Evolutionary conservation across 2,888 invertebrate genomes (phyloP), one percentile per base, ranked within the genome.

Genomic region (Druceiella hillmani): DNA sequence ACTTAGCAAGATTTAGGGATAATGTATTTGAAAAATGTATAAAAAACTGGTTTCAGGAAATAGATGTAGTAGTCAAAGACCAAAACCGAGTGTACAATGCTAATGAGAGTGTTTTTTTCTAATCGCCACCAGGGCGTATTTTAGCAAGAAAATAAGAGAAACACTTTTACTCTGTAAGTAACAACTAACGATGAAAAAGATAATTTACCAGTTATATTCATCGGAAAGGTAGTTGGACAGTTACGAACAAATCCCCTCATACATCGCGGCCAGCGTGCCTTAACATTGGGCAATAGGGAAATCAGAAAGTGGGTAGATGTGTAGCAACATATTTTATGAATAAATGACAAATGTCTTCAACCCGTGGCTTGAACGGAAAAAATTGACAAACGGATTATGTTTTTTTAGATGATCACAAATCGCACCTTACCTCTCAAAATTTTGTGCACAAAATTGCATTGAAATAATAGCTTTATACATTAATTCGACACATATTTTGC

Each of bases 301-400:
- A 13, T 36, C 36, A 7, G 36, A 36, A 9, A 30, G 24, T 36
- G 36, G 36, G 11, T 36, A 31, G 36, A 36, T 36, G 36, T 30
- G 30, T 17, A 16, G 36, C 27, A 5, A 22, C 10, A 36, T 31
- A 14, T 36, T 36, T 17, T 36, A 30, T 12, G 31, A 36, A 24
- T 36, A 30, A 16, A 20, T 36, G 9, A 24, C 36, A 13, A 36
- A 29, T 15, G 17, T 36, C 4, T 36, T 30, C 16, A 30, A 36
- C 25, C 30, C 25, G 10, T 36, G 36, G 36, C 16, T 36, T 12
- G 16, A 24, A 10, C 10, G 31, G 11, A 10, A 36, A 14, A 30
- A 36, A 12, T 31, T 36, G 10, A 13, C 9, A 31, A 36, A 36
- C 36, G 12, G 31, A 31, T 11, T n/a, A 31, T 12, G 12, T 36